phyloP scores from a whole-genome alignment of 2,797 vertebrate species.

The Chloroceryle inda region DNA sequence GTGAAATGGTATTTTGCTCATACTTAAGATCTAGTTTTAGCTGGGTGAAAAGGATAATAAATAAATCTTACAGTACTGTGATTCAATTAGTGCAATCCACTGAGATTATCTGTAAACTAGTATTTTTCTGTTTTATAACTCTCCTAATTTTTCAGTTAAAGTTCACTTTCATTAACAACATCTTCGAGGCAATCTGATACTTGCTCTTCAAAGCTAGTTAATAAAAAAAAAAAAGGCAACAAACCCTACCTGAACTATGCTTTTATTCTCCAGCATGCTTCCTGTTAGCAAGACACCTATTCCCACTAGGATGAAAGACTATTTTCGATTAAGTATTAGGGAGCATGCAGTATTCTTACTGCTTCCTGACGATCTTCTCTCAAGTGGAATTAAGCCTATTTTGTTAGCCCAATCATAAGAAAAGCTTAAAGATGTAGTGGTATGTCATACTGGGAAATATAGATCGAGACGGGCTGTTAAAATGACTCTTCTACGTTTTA shows the following conservation, averaged over 20 bases:
- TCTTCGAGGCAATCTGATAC: not conserved
- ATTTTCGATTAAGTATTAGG: not conserved
- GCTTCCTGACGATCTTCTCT: not conserved
- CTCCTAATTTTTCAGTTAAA: not conserved
- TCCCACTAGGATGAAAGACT: not conserved
- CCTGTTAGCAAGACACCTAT: not conserved
- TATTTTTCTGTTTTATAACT: not conserved
- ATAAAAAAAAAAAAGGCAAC: not conserved
- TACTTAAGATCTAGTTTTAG: not conserved
- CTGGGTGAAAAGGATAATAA: not conserved
- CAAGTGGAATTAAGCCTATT: not conserved
- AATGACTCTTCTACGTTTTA: not conserved
- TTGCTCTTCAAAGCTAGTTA: not conserved
- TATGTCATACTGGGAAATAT: not conserved
- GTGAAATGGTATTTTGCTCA: not conserved
- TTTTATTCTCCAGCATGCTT: not conserved
- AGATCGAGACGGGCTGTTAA: not conserved
- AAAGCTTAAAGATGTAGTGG: not conserved
- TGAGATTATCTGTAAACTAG: not conserved
- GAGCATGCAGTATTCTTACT: not conserved
- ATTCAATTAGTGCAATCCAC: not conserved
- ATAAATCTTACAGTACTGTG: not conserved
- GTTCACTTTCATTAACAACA: not conserved
- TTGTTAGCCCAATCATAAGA: not conserved
- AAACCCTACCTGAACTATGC: not conserved